A percentile compares a stretch with the other conserved stretches of the same genome.
Evolutionary conservation across 1,140 invertebrate species (phyloP).

Genomic region (Paraescarpia echinospica): DNA sequence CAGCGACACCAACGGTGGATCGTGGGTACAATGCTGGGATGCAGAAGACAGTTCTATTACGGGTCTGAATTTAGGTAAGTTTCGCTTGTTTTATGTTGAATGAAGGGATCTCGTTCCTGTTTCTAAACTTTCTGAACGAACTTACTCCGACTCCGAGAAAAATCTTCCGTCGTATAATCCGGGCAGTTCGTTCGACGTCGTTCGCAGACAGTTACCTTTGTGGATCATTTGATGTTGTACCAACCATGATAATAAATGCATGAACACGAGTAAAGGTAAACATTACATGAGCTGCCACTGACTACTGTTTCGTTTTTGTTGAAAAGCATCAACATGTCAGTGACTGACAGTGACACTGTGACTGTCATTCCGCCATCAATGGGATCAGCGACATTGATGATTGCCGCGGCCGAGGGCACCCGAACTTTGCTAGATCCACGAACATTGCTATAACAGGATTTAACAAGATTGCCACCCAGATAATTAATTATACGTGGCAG

Average conservation of each 20-base stretch:
- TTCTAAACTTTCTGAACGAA: not conserved
- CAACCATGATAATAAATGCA: not conserved
- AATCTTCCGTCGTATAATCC: not conserved
- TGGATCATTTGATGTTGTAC: not conserved
- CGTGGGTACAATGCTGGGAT: not conserved
- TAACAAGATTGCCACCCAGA: not conserved
- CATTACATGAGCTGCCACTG: not conserved
- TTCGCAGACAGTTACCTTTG: not conserved
- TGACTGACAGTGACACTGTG: not conserved
- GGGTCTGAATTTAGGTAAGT: not conserved
- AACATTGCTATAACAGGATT: not conserved
- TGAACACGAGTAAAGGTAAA: not conserved
- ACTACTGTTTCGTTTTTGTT: not conserved
- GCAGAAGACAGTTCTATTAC: not conserved
- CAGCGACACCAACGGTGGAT: not conserved
- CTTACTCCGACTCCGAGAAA: not conserved
- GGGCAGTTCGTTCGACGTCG: not conserved
- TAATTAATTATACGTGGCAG: too few relatives aligned
- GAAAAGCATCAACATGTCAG: not conserved
- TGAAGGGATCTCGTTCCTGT: not conserved
- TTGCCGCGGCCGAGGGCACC: not conserved
- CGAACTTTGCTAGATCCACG: not conserved
- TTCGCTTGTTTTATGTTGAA: not conserved
- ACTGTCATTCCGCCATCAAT: not conserved
- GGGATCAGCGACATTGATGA: too few relatives aligned